phyloP scores from a whole-genome alignment of 2,113 vertebrate species.

The Upupa epops region DNA sequence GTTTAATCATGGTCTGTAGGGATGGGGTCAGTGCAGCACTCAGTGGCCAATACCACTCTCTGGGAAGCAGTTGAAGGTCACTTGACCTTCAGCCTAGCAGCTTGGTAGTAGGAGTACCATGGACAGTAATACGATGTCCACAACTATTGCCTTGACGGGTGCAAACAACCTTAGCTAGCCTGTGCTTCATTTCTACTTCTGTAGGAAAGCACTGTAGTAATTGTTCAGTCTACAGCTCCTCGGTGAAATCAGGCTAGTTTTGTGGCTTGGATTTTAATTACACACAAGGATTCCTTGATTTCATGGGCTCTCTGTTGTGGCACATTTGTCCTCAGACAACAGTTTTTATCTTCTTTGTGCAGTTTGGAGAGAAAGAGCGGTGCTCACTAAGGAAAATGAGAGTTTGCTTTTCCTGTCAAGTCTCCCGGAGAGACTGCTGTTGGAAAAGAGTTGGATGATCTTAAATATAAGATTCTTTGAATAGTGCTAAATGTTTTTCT shows the following conservation, averaged over 20 bases:
- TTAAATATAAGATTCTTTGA: not conserved
- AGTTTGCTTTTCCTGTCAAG: not conserved
- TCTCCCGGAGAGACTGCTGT: not conserved
- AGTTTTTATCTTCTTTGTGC: not conserved
- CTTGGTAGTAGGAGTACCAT: not conserved
- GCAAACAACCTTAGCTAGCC: not conserved
- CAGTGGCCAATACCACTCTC: not conserved
- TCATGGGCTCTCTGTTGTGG: not conserved
- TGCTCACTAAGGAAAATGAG: not conserved
- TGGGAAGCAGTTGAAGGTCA: not conserved
- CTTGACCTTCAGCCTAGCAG: not conserved
- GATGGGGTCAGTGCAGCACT: rapidly evolving
- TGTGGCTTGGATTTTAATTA: not conserved
- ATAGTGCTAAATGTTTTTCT: not conserved
- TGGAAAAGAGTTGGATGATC: not conserved
- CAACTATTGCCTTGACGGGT: not conserved
- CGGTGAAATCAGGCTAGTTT: not conserved
- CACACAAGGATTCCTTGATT: not conserved
- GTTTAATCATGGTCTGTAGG: rapidly evolving
- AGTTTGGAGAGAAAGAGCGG: not conserved
- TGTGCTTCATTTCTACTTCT: not conserved
- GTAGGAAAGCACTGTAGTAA: not conserved
- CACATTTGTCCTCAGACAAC: not conserved
- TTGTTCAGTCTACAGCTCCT: not conserved
- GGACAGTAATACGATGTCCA: not conserved